Percentiles rank a stretch among this genome's conserved stretches.
Evolutionary conservation across 2,113 vertebrate species (phyloP).

Genomic region (zebrafish (Danio rerio)): DNA sequence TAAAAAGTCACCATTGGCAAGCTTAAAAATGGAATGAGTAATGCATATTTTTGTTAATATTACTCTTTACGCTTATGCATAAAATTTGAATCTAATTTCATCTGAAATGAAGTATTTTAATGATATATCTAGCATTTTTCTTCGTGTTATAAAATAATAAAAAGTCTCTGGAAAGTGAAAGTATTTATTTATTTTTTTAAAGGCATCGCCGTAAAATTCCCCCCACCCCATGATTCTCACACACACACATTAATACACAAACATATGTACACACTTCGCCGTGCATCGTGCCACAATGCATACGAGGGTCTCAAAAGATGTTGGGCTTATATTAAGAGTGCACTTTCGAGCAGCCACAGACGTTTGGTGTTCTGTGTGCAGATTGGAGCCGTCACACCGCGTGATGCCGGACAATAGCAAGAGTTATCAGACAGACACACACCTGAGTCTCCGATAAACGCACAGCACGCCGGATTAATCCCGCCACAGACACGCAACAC

Average conservation of each 20-base stretch:
- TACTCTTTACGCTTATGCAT: too few relatives aligned
- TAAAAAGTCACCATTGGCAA: too few relatives aligned
- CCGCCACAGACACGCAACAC: slow-evolving; percentile 57
- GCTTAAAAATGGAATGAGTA: too few relatives aligned
- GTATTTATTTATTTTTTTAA: not conserved
- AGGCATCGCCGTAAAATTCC: not conserved
- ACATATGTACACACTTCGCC: not conserved
- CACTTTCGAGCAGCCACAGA: not conserved
- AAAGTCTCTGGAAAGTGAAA: too few relatives aligned
- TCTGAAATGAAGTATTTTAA: too few relatives aligned
- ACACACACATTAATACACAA: not conserved
- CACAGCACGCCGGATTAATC: slow-evolving; percentile 66
- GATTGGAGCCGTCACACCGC: slow-evolving; percentile 13
- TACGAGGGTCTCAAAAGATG: not conserved
- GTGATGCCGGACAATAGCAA: slow-evolving; percentile 66
- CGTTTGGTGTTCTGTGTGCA: not conserved
- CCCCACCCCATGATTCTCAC: not conserved
- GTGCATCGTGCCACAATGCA: not conserved
- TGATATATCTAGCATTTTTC: too few relatives aligned
- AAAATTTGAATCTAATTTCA: too few relatives aligned
- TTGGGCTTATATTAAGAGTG: slow-evolving; percentile 16
- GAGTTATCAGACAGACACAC: slow-evolving; percentile 78
- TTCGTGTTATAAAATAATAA: too few relatives aligned
- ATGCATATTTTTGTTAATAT: too few relatives aligned
- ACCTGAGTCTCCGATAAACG: slow-evolving; percentile 73